Base-by-base conservation (phyloP, 2,113 vertebrate species). In the Phalacrocorax aristotelis region DNA sequence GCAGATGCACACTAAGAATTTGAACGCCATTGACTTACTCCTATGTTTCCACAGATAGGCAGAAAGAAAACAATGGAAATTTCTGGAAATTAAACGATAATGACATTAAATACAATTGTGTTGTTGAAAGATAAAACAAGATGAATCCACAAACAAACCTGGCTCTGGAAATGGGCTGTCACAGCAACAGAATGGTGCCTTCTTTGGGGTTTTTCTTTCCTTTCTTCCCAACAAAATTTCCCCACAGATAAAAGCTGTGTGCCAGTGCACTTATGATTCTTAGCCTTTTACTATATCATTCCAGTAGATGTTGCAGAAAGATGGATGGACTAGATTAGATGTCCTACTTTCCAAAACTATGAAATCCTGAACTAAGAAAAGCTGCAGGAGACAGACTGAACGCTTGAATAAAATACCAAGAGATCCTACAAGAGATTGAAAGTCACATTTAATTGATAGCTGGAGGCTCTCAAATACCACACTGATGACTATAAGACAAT, bases 361-460 rank as follows among this genome's bases (percentile, higher is more conserved):
- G 42, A 95, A 90, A 92, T 68, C 51, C 52, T 40, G 34, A 79
- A 66, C 82, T 87, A 82, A 85, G 77, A 96, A 93, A 91, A 95
- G 75, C 36, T 85, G 54, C 64, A 94, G 23, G 44, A 91, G 61
- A 72, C 74, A 95, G 89, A 58, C 30, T 48, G 65, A 87, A 85
- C 38, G 27, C 48, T 86, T 81, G 44, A 86, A 38, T 62, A 89
- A 92, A 89, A 83, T 36, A 95, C 23, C 60, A 85, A 19, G 30
- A 95, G 77, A 54, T 79, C 52, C 83, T 87, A 79, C n/a, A 77
- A 65, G 61, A 89, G 65, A 83, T 5, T 79, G 65, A 76, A 93
- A 93, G 48, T 69, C 77, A 91, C 57, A 89, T 92, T 89, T 90
- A 96, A 76, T 49, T 84, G 93, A 89, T 75, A 86, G 72, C 82